These are phyloP conservation scores for Hemitrygon akajei DNA, from an alignment of 2,797 vertebrate species.

Conservation along the genomic window DNA sequence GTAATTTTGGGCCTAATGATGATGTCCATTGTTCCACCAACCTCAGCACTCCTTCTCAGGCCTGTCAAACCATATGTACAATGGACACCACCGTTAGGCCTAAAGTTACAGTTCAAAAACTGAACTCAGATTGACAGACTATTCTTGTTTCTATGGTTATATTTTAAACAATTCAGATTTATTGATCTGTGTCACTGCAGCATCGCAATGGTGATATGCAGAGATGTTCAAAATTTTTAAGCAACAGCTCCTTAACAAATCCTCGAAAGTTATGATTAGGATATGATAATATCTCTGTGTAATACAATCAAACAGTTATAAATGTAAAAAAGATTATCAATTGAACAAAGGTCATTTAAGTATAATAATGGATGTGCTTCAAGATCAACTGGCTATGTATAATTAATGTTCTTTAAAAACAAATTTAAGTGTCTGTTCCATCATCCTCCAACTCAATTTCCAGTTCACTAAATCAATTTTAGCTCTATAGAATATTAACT, in stretches of 20 bases:
- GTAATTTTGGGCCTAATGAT: too few relatives aligned
- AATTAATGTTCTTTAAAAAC: conserved; percentile 30
- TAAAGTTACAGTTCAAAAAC: not conserved
- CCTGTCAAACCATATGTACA: too few relatives aligned
- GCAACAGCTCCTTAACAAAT: not conserved
- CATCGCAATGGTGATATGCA: not conserved
- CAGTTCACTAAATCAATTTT: conserved; percentile 30
- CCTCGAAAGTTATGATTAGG: not conserved
- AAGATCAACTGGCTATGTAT: conserved; percentile 16
- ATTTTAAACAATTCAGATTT: not conserved
- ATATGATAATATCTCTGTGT: not conserved
- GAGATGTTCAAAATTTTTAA: not conserved
- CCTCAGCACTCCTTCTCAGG: too few relatives aligned
- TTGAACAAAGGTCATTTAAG: conserved; percentile 18
- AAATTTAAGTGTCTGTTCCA: conserved; percentile 29
- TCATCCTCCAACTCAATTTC: conserved; percentile 31
- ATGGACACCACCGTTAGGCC: too few relatives aligned
- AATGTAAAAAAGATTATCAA: conserved; percentile 1
- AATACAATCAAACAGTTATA: not conserved
- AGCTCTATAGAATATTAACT: conserved; percentile 9
- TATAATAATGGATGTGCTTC: conserved; percentile 11
- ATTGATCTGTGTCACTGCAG: not conserved
- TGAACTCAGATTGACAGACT: not conserved
- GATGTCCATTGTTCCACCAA: too few relatives aligned
- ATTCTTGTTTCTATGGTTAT: not conserved